Base-by-base conservation (phyloP, 2,797 vertebrate species). In the Benthosema pterotum region DNA sequence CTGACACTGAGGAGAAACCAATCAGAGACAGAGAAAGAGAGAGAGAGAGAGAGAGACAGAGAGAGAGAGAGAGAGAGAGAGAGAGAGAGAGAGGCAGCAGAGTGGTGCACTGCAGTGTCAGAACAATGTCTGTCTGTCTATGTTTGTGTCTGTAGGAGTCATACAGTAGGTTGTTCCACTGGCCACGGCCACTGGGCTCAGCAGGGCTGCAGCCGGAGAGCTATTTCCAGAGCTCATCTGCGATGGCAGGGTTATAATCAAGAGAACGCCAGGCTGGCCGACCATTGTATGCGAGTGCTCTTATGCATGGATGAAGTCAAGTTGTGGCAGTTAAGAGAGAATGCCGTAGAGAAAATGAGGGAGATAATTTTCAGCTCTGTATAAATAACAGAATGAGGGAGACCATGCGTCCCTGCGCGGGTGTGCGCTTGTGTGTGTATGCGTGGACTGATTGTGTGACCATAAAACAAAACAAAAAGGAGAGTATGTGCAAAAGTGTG, bases 211-310 rank as follows among this genome's bases (percentile, higher is more conserved):
- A 57, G 57, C 28, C 56, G 42, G 63, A 62, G 76, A 62, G 76
- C 79, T 90, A 87, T 90, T 90, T 88, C 83, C 72, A 82, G 76
- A 63, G 62, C 66, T 73, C 49, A 5, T 83, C 55, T 78, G 83
- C 83, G 83, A 83, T 67, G 70, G 72, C 73, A 86, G 66, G 71
- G 74, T 80, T 90, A 80, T 90, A 90, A 91, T 91, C 84, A 90
- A 87, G 69, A 57, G 72, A 77, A 77, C 74, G 81, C 89, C 85
- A 87, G 83, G 76, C 58, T 73, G 68, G 74, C 82, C 73, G 48
- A 60, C 77, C 67, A 77, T 57, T 86, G 77, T 83, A 82, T 80
- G 82, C 86, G 67, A 58, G 75, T 70, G 63, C 74, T 57, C 61
- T 75, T 67, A 65, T 70, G 71, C 66, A 63, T 43, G 82, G 86